These are phyloP conservation scores for Camelus dromedarius DNA, from an alignment of 2,113 vertebrate species.

Conservation along the genomic window DNA sequence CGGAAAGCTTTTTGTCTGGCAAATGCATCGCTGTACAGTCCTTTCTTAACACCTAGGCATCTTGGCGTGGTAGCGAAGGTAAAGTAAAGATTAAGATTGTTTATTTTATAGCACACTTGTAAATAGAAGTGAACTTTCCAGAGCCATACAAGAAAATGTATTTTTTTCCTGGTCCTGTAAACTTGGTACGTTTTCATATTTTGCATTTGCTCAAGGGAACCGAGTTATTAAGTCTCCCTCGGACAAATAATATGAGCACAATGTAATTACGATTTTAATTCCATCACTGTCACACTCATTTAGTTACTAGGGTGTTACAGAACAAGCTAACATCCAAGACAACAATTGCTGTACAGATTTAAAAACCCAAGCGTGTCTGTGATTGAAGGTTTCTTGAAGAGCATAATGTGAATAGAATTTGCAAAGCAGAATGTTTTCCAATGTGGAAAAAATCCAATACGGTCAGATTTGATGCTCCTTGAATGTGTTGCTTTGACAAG, in stretches of 20 bases:
- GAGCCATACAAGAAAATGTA: conserved; percentile 65
- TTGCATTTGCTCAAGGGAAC: conserved; percentile 68
- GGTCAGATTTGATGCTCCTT: neutral
- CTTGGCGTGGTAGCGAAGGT: conserved; percentile 82
- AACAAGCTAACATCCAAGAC: conserved; percentile 6
- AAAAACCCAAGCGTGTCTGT: neutral
- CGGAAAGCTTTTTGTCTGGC: conserved; percentile 89
- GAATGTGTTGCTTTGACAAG: neutral
- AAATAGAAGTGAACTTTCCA: conserved; percentile 84
- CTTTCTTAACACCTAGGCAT: conserved; percentile 86
- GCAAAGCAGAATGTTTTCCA: neutral
- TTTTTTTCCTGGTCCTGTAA: conserved; percentile 66
- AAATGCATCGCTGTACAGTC: conserved; percentile 81
- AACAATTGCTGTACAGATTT: neutral
- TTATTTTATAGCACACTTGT: conserved; percentile 81
- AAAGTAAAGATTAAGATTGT: conserved; percentile 85
- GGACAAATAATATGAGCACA: conserved; percentile 67
- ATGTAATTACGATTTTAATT: conserved; percentile 55
- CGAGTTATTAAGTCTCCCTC: conserved; percentile 71
- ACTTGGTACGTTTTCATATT: conserved; percentile 55
- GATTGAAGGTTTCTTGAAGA: conserved; percentile 39
- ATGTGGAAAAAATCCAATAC: rapidly evolving
- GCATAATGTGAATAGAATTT: neutral
- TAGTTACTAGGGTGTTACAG: conserved; percentile 37
- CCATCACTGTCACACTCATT: conserved; percentile 33